Conservation (phyloP, 2,797 vertebrate species). For the Gambusia yucatana region DNA sequence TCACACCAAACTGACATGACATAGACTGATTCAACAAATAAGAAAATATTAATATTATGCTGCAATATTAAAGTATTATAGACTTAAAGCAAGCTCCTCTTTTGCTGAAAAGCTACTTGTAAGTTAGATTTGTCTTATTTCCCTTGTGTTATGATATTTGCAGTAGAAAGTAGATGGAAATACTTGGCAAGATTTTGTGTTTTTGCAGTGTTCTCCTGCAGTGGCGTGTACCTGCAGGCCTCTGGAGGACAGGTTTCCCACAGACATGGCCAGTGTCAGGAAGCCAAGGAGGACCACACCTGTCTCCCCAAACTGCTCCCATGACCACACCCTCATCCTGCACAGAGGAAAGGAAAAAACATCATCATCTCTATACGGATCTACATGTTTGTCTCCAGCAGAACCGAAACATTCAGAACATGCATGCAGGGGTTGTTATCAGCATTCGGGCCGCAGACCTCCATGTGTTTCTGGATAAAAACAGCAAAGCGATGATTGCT, state of each 20-base stretch:
- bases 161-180: background rate
- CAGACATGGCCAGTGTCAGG: conserved; percentile 73
- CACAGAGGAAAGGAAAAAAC: conserved; percentile 4
- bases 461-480: background rate
- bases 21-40: too few relatives aligned
- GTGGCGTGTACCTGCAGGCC: conserved; percentile 56
- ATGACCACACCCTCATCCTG: conserved; percentile 80
- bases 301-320: conserved; percentile 71
- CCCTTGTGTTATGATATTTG: background rate
- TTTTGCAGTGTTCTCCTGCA: background rate
- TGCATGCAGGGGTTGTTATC: background rate
- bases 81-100: background rate
- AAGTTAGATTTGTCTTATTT: background rate
- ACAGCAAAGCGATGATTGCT: conserved; percentile 22
- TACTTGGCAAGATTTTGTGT: background rate
- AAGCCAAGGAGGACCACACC: conserved; percentile 79
- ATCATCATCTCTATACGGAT: background rate
- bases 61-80: too few relatives aligned
- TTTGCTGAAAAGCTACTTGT: background rate
- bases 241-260: conserved; percentile 80
- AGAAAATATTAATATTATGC: too few relatives aligned
- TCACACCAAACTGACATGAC: too few relatives aligned
- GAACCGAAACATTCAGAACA: background rate
- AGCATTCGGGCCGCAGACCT: background rate
- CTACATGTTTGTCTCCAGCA: background rate